These are phyloP conservation scores for Ceratina calcarata DNA, from an alignment of 1,140 invertebrate genomes.

Conservation along the genomic window DNA sequence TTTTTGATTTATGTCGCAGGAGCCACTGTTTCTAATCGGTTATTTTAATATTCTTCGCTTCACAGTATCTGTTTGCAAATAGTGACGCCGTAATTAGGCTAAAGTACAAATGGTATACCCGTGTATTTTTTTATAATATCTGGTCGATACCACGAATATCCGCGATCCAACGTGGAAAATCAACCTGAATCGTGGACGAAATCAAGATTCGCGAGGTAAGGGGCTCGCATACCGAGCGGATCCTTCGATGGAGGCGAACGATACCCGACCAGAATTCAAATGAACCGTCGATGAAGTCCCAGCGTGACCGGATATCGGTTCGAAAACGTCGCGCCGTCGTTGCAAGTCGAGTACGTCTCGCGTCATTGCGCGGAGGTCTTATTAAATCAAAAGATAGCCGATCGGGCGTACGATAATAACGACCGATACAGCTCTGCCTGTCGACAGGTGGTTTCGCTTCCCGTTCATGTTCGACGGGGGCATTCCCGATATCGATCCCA, in stretches of 20 bases:
- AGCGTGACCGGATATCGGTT: slow-evolving; percentile 29
- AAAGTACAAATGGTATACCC: too few relatives aligned
- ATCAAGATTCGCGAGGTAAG: slow-evolving; percentile 30
- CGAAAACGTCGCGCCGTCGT: background rate
- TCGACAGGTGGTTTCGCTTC: slow-evolving; percentile 65
- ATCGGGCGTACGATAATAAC: slow-evolving; percentile 31
- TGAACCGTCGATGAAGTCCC: slow-evolving; percentile 63
- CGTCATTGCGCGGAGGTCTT: slow-evolving; percentile 63
- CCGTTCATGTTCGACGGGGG: slow-evolving; percentile 38
- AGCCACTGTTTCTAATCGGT: too few relatives aligned
- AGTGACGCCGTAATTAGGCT: too few relatives aligned
- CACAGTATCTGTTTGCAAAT: too few relatives aligned
- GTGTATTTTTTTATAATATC: too few relatives aligned
- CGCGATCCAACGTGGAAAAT: slow-evolving; percentile 13
- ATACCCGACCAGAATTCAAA: slow-evolving; percentile 75
- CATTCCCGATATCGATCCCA: slow-evolving; percentile 31
- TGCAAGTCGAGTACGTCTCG: slow-evolving; percentile 57
- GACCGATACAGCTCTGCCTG: slow-evolving; percentile 50
- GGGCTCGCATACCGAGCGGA: slow-evolving; percentile 64
- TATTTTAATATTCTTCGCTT: too few relatives aligned
- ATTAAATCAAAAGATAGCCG: slow-evolving; percentile 65
- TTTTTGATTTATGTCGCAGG: too few relatives aligned
- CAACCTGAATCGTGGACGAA: slow-evolving; percentile 16
- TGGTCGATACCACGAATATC: background rate
- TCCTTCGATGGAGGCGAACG: slow-evolving; percentile 70